phyloP scores from a whole-genome alignment of 2,797 vertebrate genomes.

The Sarcoramphus papa region DNA sequence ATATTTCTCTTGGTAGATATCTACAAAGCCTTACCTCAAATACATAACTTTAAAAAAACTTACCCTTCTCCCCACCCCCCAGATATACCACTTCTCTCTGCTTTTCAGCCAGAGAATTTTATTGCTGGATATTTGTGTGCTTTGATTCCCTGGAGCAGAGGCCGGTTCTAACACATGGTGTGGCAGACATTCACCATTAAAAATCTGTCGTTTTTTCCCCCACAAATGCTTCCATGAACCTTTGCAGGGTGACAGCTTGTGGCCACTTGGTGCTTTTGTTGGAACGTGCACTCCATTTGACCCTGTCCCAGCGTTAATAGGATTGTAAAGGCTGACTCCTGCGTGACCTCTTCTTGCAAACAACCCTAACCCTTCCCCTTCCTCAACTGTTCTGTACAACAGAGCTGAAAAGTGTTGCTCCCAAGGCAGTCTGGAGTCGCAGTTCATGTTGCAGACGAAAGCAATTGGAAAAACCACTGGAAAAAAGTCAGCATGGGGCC shows the following conservation, averaged over 20 bases:
- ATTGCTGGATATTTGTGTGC: not conserved
- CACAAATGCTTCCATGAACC: constrained; percentile 16
- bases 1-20: not conserved
- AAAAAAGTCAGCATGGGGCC: constrained; percentile 31
- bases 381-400: not conserved
- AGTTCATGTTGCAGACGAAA: constrained; percentile 39
- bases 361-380: constrained; percentile 62
- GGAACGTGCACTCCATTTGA: constrained; percentile 65
- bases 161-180: constrained; percentile 1
- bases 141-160: not conserved
- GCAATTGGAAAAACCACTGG: constrained; percentile 17
- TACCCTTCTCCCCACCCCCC: not conserved
- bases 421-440: constrained; percentile 30
- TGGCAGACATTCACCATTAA: constrained; percentile 29
- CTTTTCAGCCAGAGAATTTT: not conserved
- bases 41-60: not conserved
- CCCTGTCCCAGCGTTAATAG: constrained; percentile 67
- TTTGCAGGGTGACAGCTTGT: constrained; percentile 45
- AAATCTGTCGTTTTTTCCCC: not conserved
- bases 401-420: constrained; percentile 18
- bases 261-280: constrained; percentile 54
- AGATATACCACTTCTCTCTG: not conserved
- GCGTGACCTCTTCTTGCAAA: constrained; percentile 66
- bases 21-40: constrained; percentile 4
- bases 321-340: constrained; percentile 72